Evolutionary conservation across 2,113 vertebrate genomes (phyloP).

Genomic region (Eurypyga helias): DNA sequence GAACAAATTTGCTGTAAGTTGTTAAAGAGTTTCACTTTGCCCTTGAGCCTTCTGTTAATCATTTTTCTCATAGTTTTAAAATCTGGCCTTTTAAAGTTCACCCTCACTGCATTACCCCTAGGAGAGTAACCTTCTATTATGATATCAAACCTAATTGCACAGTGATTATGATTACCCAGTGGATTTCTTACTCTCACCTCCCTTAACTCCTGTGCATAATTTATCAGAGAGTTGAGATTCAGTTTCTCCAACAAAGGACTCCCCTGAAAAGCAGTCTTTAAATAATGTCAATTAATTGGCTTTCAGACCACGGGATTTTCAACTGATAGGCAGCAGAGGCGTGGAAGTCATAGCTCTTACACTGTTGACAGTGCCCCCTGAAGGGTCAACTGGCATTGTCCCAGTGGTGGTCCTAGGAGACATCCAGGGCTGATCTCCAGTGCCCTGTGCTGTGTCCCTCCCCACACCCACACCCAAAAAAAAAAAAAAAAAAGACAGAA

Average conservation of each 20-base stretch:
- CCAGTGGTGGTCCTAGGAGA: not conserved
- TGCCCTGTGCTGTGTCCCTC: not conserved
- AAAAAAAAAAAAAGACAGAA: not conserved
- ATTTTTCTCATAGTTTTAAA: constrained; percentile 61
- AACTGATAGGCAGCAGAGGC: not conserved
- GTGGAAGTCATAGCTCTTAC: not conserved
- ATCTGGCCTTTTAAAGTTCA: constrained; percentile 73
- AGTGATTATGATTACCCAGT: constrained; percentile 62
- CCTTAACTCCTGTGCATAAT: constrained; percentile 56
- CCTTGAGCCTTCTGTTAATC: constrained; percentile 68
- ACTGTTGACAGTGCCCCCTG: too few relatives aligned
- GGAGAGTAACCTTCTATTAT: constrained; percentile 70
- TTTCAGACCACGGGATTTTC: not conserved
- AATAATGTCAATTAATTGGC: constrained; percentile 50
- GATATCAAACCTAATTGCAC: constrained; percentile 68
- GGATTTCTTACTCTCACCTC: constrained; percentile 60
- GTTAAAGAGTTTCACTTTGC: constrained; percentile 64
- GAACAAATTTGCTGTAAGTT: constrained; percentile 42
- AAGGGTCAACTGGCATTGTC: not conserved
- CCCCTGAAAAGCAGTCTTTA: constrained; percentile 30
- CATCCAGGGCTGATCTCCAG: not conserved
- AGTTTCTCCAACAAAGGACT: not conserved
- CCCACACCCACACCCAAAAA: too few relatives aligned
- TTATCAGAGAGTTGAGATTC: constrained; percentile 6
- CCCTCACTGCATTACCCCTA: constrained; percentile 55